These are phyloP conservation scores for Bergia puertoricense DNA, from an alignment of 92 coral and sea anemone species.

Conservation along the genomic window DNA sequence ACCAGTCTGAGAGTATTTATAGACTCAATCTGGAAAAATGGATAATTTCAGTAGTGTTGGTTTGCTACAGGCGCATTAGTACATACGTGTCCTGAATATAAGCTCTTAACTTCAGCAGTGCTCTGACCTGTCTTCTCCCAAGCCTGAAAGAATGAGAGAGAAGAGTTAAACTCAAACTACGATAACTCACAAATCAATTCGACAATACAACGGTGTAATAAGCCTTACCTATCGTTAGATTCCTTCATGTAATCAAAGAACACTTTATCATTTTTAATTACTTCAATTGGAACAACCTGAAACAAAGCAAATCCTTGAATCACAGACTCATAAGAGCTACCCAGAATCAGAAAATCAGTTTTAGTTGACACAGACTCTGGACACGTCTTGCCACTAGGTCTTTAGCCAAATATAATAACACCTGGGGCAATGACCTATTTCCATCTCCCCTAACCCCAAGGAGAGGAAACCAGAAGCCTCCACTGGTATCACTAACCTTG, in stretches of 20 bases:
- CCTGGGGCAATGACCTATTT: no score
- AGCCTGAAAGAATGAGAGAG: slow-evolving; percentile 54
- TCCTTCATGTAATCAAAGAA: slow-evolving; percentile 76
- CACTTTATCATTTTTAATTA: slow-evolving; percentile 67
- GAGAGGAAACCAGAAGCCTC: no score
- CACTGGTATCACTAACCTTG: no score
- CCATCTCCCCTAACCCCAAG: no score
- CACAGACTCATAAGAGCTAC: background rate
- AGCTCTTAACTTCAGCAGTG: slow-evolving; percentile 82
- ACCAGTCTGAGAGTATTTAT: background rate
- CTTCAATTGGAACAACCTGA: slow-evolving; percentile 84
- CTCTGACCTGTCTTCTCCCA: slow-evolving; percentile 80
- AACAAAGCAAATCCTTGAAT: background rate
- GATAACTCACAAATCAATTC: background rate
- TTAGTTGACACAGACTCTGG: background rate
- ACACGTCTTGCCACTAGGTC: no score
- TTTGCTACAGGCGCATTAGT: background rate
- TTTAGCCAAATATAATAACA: no score
- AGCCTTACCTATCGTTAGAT: slow-evolving; percentile 84
- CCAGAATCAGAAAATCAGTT: background rate
- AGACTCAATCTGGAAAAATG: background rate
- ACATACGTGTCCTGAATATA: slow-evolving; percentile 91
- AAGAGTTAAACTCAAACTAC: background rate
- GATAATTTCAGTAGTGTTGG: background rate
- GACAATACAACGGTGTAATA: background rate